Base-by-base conservation (phyloP, 2,888 invertebrate species). In the Achlya flavicornis region DNA sequence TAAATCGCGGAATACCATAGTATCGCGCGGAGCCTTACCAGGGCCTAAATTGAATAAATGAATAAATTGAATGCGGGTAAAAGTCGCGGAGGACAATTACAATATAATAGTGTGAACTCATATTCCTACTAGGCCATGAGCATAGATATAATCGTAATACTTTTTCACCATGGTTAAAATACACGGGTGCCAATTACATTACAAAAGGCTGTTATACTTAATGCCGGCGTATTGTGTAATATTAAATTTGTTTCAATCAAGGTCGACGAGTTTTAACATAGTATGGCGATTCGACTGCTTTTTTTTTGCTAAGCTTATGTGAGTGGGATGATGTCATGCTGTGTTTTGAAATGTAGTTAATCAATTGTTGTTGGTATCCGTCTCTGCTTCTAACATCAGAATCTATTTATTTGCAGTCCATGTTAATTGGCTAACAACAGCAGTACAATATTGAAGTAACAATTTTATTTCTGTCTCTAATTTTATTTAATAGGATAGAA, bases 251-350 rank as follows among this genome's bases (percentile, higher is more conserved):
- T 38, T 38, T 59, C 11, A 26, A 60, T 53, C 60, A 60, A 60
- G 60, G 60, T 43, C 60, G 41, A 26, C 60, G 19, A 41, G 60
- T 60, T 41, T 5, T 26, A 7, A 10, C 19, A 10, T 19, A 10
- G n/a, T 16, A 14, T 35, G n/a, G 32, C 26, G 58, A 35, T 33
- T 62, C 53, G 62, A 59, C 64, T 26, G 53, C 16, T 8, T 46
- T 32, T 61, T 65, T 60, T 62, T 48, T 35, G 7, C 14, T 59
- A 10, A 6, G 0, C 38, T 26, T 38, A 60, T 60, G 60, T 60
- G 41, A 19, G 41, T 59, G 4, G 19, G 11, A 41, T 60, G 60
- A 60, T 60, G 60, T 60, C 41, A 60, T 60, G 2, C 19, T 60
- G 5, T 60, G 19, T 16, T 41, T 11, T 41, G 19, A 19, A 59